These are phyloP conservation scores for Rhinopomastus cyanomelas DNA, from an alignment of 2,113 vertebrate genomes.

Conservation along the genomic window DNA sequence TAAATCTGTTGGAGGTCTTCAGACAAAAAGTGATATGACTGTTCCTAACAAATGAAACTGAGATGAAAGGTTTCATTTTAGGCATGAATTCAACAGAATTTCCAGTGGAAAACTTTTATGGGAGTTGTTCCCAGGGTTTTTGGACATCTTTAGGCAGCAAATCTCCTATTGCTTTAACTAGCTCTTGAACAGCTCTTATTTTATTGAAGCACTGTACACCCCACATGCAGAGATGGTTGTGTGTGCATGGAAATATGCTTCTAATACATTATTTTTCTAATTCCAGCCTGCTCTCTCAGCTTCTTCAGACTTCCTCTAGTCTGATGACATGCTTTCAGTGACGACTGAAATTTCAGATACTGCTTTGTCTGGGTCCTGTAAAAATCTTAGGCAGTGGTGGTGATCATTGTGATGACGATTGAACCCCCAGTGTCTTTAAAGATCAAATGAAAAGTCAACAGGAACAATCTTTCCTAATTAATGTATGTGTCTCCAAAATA, in stretches of 20 bases:
- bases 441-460: neutral
- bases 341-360: neutral
- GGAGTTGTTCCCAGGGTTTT: neutral
- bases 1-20: neutral
- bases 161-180: neutral
- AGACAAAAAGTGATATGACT: neutral
- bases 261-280: neutral
- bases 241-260: neutral
- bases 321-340: neutral
- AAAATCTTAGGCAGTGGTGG: neutral
- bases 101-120: neutral
- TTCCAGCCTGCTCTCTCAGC: neutral
- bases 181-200: neutral
- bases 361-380: neutral
- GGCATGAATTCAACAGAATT: neutral
- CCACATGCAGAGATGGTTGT: neutral
- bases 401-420: neutral
- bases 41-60: neutral
- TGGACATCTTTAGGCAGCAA: neutral
- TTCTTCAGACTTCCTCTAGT: neutral
- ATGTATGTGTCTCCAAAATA: neutral
- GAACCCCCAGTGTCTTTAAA: neutral
- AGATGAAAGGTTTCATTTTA: neutral
- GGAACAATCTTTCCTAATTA: neutral
- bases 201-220: neutral